A percentile compares a stretch with the other conserved stretches of the same genome.
These are phyloP conservation scores for Rosalia funebris DNA, from an alignment of 2,888 invertebrate species.

Conservation along the genomic window DNA sequence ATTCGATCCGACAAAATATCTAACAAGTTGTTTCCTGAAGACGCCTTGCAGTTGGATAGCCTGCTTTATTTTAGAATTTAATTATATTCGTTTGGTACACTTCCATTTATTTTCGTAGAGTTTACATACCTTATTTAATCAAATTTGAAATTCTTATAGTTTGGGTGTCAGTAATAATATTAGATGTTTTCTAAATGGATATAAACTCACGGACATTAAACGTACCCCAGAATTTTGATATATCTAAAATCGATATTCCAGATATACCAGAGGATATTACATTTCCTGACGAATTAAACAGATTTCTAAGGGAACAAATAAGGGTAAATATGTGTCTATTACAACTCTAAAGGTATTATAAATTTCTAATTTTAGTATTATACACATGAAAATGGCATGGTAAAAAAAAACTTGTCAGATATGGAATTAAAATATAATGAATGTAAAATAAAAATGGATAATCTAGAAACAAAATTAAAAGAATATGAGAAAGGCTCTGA, in stretches of 20 bases:
- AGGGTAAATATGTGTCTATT: slow-evolving; percentile 62
- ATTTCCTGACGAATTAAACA: slow-evolving; percentile 72
- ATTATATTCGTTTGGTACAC: too few relatives aligned
- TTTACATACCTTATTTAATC: too few relatives aligned
- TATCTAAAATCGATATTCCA: slow-evolving; percentile 29
- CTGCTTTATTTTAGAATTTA: too few relatives aligned
- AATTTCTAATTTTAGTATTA: slow-evolving; percentile 62
- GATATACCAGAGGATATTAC: slow-evolving; percentile 64
- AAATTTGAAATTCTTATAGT: too few relatives aligned
- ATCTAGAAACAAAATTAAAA: slow-evolving; percentile 63
- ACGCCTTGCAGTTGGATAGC: too few relatives aligned
- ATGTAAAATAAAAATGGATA: slow-evolving; percentile 32
- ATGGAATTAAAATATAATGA: slow-evolving; percentile 48
- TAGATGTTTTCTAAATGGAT: slow-evolving; percentile 10
- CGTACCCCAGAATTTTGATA: slow-evolving; percentile 29
- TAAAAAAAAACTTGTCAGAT: slow-evolving; percentile 66
- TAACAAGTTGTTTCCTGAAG: too few relatives aligned
- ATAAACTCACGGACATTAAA: slow-evolving; percentile 18
- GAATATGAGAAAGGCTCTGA: slow-evolving; percentile 63
- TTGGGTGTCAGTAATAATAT: too few relatives aligned
- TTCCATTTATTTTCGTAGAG: too few relatives aligned
- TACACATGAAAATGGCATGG: slow-evolving; percentile 68
- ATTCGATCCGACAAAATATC: too few relatives aligned
- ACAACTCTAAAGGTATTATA: slow-evolving; percentile 2
- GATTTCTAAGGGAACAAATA: slow-evolving; percentile 69